Conservation (phyloP, 2,797 vertebrate genomes). For the Sphenopsis melanotis region DNA sequence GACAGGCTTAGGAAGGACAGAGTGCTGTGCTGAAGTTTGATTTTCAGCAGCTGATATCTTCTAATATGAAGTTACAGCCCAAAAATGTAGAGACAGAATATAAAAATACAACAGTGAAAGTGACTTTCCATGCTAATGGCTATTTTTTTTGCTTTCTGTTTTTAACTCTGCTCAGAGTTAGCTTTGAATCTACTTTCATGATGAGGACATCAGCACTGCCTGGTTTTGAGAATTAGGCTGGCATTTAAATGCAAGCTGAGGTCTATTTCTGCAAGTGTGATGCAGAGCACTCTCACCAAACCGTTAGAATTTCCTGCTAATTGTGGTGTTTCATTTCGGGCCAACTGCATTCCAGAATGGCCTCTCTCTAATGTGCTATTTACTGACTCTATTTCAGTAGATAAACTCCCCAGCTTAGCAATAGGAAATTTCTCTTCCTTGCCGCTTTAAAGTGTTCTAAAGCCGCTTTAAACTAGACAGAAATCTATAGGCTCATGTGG, state of each 20-base stretch:
- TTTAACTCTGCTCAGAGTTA: not conserved
- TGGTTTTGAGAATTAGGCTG: not conserved
- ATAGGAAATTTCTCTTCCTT: not conserved
- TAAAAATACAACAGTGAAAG: not conserved
- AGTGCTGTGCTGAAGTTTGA: not conserved
- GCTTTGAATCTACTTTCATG: not conserved
- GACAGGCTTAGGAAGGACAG: not conserved
- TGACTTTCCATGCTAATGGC: not conserved
- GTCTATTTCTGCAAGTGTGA: not conserved
- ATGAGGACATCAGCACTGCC: not conserved
- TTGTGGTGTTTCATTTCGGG: not conserved
- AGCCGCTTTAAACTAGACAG: not conserved
- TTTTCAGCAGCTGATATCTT: not conserved
- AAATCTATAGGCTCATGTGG: not conserved
- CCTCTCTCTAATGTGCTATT: not conserved
- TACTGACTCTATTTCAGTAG: not conserved
- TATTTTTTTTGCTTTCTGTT: not conserved
- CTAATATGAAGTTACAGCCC: not conserved
- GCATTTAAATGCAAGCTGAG: not conserved
- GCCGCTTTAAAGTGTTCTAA: not conserved
- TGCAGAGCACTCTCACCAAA: not conserved
- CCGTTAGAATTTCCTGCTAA: not conserved
- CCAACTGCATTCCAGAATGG: not conserved
- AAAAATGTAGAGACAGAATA: not conserved
- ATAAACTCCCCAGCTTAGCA: not conserved